Conservation (phyloP, 2,888 invertebrate genomes). For the Troides helena region DNA sequence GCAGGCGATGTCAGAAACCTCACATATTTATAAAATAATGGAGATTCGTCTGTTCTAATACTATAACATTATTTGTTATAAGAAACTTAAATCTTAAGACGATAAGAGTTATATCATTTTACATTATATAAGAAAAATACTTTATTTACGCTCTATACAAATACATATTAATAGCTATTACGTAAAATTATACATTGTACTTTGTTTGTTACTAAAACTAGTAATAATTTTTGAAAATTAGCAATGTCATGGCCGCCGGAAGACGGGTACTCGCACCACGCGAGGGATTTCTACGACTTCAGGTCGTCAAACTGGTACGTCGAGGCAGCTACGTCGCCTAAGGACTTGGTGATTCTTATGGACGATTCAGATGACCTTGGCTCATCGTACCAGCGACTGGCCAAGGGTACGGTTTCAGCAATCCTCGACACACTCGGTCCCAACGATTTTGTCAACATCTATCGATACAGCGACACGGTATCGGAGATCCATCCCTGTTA, state of each 20-base stretch:
- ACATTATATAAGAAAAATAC: too few species aligned
- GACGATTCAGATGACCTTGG: constrained; percentile 95
- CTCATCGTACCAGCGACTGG: constrained; percentile 90
- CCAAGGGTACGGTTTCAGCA: constrained; percentile 92
- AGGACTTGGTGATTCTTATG: constrained; percentile 96
- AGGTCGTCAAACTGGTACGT: constrained; percentile 97
- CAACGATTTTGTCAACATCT: constrained; percentile 98
- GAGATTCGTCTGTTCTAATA: too few species aligned
- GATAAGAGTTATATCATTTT: too few species aligned
- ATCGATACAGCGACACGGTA: constrained; percentile 91
- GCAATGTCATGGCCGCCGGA: constrained; percentile 92
- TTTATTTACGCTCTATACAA: too few species aligned
- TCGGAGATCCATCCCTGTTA: constrained; percentile 94
- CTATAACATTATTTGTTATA: too few species aligned
- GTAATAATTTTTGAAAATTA: constrained; percentile 42
- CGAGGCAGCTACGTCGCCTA: constrained; percentile 97
- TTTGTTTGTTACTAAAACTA: neutral
- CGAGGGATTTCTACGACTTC: constrained; percentile 94
- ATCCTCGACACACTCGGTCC: constrained; percentile 97
- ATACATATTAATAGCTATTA: too few species aligned
- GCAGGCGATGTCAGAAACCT: too few species aligned
- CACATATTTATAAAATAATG: too few species aligned
- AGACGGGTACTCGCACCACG: constrained; percentile 88
- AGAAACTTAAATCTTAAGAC: too few species aligned
- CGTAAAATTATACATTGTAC: too few species aligned